Percentiles rank a stretch among this genome's conserved stretches.
Conservation (phyloP, 1,140 invertebrate species). For the Heliconius nattereri region DNA sequence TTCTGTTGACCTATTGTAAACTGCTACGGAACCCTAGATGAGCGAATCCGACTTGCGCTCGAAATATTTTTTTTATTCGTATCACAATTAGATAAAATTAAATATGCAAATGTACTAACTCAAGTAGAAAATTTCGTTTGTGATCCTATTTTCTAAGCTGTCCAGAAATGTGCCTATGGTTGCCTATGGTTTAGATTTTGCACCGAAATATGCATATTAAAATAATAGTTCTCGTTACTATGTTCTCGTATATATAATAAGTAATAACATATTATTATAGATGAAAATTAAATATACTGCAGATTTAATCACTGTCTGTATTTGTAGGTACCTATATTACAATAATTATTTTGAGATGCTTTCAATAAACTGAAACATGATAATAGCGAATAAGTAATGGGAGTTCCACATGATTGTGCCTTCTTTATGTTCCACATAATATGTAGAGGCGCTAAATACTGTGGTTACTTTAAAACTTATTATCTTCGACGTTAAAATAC, state of each 20-base stretch:
- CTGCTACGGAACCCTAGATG: too few relatives aligned
- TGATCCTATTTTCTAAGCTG: too few relatives aligned
- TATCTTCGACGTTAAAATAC: neutral
- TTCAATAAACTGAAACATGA: conserved; percentile 2
- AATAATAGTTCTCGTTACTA: neutral
- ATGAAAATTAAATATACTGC: neutral
- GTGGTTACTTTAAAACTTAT: neutral
- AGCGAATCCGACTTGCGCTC: too few relatives aligned
- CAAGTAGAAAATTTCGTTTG: too few relatives aligned
- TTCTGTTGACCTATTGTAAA: too few relatives aligned
- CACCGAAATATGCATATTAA: neutral
- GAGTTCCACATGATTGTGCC: neutral
- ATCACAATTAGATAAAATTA: too few relatives aligned
- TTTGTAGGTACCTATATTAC: neutral
- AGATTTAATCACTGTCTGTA: neutral
- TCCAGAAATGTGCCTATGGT: too few relatives aligned
- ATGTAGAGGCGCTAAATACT: neutral
- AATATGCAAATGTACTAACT: too few relatives aligned
- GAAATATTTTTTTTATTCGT: too few relatives aligned
- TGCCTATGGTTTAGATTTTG: too few relatives aligned
- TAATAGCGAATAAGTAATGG: neutral
- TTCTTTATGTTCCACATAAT: neutral
- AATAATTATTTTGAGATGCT: neutral
- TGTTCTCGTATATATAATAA: neutral
- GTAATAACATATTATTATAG: neutral